phyloP scores from a whole-genome alignment of 2,113 vertebrate genomes.

The Alligator sinensis region DNA sequence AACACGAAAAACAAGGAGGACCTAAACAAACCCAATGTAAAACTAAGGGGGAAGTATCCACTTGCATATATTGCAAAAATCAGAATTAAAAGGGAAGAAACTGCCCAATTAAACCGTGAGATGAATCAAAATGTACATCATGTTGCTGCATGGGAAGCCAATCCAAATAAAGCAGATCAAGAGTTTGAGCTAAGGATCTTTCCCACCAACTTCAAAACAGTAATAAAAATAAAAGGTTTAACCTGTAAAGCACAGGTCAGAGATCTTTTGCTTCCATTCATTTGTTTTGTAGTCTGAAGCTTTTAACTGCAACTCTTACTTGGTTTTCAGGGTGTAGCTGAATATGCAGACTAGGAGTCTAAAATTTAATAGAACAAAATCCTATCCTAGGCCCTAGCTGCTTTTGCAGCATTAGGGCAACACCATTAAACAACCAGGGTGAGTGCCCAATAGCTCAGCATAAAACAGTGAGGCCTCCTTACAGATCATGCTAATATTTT shows the following conservation, averaged over 20 bases:
- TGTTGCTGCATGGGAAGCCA: constrained; percentile 33
- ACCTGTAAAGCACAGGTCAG: not conserved
- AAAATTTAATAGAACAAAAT: not conserved
- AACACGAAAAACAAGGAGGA: constrained; percentile 35
- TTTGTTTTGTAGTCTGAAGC: constrained; percentile 18
- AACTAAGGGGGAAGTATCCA: not conserved
- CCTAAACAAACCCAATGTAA: not conserved
- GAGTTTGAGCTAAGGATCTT: constrained; percentile 50
- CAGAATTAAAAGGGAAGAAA: constrained; percentile 57
- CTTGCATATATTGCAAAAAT: constrained; percentile 32
- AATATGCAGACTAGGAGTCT: not conserved
- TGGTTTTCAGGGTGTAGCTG: constrained; percentile 5
- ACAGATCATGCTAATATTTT: not conserved
- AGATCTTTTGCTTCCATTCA: constrained; percentile 35
- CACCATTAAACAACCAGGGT: not conserved
- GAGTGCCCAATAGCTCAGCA: not conserved
- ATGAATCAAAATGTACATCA: constrained; percentile 21
- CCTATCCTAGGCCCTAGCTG: not conserved
- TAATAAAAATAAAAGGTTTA: not conserved
- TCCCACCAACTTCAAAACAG: constrained; percentile 15
- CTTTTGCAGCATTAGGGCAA: not conserved
- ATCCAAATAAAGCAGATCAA: constrained; percentile 1
- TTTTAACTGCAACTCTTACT: not conserved
- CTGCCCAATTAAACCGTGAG: not conserved
- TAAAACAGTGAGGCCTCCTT: not conserved